Evolutionary conservation across 1,140 invertebrate genomes (phyloP).

Genomic region (Diprion similis): DNA sequence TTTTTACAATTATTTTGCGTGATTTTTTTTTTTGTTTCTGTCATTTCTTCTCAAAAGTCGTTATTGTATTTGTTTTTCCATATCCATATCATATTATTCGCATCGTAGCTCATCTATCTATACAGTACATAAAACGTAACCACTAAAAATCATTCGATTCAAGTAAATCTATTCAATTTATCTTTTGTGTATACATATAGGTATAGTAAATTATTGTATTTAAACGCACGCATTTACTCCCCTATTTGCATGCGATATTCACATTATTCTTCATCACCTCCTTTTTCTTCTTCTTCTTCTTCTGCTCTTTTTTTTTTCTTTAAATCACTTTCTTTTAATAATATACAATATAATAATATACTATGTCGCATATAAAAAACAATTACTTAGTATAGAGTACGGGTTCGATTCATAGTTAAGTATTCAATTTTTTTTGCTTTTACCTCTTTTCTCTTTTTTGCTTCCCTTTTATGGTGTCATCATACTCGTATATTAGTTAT

Average conservation of each 20-base stretch:
- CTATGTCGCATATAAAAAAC: slow-evolving; percentile 60
- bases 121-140: slow-evolving; percentile 49
- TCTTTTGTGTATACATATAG: slow-evolving; percentile 16
- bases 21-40: background rate
- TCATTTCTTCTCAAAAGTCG: background rate
- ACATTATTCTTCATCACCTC: background rate
- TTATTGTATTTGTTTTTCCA: background rate
- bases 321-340: slow-evolving; percentile 32
- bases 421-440: slow-evolving; percentile 28
- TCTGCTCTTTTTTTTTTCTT: slow-evolving; percentile 40
- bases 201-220: too few relatives aligned
- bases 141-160: slow-evolving; percentile 48
- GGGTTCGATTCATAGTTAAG: slow-evolving; percentile 55
- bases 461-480: background rate
- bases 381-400: slow-evolving; percentile 60
- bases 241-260: background rate
- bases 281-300: slow-evolving; percentile 20
- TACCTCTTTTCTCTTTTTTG: slow-evolving; percentile 6
- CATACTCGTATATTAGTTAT: background rate
- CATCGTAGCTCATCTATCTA: slow-evolving; percentile 29
- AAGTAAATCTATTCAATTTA: slow-evolving; percentile 36
- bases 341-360: slow-evolving; percentile 57
- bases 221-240: too few relatives aligned
- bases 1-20: background rate
- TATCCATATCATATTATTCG: slow-evolving; percentile 22